Base-by-base conservation (phyloP, 2,888 invertebrate genomes). In the Drosophila cyrtoloma region DNA sequence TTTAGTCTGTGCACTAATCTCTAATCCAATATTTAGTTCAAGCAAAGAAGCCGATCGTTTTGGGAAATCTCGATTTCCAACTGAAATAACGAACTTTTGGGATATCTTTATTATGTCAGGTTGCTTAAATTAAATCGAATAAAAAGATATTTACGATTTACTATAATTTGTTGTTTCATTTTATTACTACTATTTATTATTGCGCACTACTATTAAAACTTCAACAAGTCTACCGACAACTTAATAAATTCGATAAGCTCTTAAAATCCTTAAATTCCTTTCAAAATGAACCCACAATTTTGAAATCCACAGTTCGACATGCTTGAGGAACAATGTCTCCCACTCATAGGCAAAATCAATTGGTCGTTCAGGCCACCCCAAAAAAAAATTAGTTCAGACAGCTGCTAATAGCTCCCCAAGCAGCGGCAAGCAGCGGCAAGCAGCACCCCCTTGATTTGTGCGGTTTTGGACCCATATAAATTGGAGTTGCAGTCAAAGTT, bases 401-500 rank as follows among this genome's bases (percentile, higher is more conserved):
- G 59, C 74, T 64, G 61, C 71, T 81, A 75, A 81, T 86, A 67
- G 84, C 67, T 84, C 60, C 86, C 81, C 42, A 56, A 55, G 16
- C 35, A 68, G 60, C 30, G 39, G 19, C 42, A 56, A 55, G 16
- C 35, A 68, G 60, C 30, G 39, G 19, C 37, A 37, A 2, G 37
- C 16, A 37, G 19, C 37, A 37, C 16, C 28, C 39, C 35, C 42
- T 63, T 79, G 59, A 58, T 50, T 35, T 35, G 28, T 30, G 69
- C 30, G 30, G 14, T 61, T 53, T 39, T 42, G 50, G 39, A 42
- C 19, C 52, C 52, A 66, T 32, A 72, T 77, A 51, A 62, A 81
- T 79, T 65, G 52, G 67, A 65, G 66, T 55, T 64, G 62, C 71
- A 89, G 90, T 80, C 81, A 89, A 71, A 89, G 85, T 85, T 85